Conservation (phyloP, 2,113 vertebrate species). For the Pogona vitticeps region DNA sequence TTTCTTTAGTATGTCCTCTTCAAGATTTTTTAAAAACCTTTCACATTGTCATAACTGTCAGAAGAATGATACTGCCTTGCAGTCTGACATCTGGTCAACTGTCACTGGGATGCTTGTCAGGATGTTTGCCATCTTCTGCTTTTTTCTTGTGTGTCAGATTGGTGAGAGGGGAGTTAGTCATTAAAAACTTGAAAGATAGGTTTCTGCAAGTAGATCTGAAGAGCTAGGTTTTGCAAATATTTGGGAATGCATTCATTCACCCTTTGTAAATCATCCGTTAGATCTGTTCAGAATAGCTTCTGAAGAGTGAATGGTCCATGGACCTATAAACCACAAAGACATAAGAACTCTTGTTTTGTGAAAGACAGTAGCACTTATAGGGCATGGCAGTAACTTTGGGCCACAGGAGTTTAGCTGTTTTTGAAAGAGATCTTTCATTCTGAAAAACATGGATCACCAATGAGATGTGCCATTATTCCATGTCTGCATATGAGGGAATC, state of each 20-base stretch:
- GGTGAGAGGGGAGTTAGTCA: too few relatives aligned
- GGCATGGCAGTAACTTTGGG: not conserved
- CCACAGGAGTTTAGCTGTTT: not conserved
- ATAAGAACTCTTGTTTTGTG: not conserved
- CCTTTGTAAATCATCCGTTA: not conserved
- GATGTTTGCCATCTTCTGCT: not conserved
- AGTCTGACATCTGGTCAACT: not conserved
- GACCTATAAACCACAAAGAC: not conserved
- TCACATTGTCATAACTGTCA: constrained; percentile 47
- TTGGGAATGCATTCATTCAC: not conserved
- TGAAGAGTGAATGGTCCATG: not conserved
- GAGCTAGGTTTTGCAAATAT: too few relatives aligned
- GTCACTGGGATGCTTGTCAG: not conserved
- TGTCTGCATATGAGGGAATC: not conserved
- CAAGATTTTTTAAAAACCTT: constrained; percentile 50
- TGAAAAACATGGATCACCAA: not conserved
- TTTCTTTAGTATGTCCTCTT: constrained; percentile 18
- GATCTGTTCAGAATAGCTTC: not conserved
- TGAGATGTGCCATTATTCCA: not conserved
- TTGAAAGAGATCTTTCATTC: not conserved
- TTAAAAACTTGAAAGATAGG: not conserved
- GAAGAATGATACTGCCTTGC: not conserved
- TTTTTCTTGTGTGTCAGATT: not conserved
- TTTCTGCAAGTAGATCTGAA: not conserved
- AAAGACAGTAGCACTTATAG: too few relatives aligned